phyloP scores from a whole-genome alignment of 1,140 invertebrate genomes.

The Maniola jurtina region DNA sequence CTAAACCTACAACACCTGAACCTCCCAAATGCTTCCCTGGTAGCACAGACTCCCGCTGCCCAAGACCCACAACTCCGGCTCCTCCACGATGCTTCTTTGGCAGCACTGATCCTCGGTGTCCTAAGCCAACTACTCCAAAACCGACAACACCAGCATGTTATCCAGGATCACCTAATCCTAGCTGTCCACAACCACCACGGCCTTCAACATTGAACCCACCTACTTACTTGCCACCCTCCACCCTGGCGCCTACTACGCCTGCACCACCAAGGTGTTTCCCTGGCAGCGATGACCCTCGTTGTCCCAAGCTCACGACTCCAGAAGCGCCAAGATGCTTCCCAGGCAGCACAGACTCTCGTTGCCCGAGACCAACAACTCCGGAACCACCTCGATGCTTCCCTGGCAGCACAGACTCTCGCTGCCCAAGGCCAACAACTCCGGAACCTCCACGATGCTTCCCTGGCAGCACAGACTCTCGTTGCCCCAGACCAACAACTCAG shows the following conservation, averaged over 20 bases:
- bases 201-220: conserved; percentile 5
- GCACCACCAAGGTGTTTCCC: conserved; percentile 52
- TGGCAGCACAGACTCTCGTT: neutral
- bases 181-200: conserved; percentile 34
- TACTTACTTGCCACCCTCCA: neutral
- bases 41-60: neutral
- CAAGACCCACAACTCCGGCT: neutral
- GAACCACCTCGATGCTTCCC: conserved; percentile 61
- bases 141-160: neutral
- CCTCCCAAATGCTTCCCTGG: neutral
- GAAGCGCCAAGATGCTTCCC: conserved; percentile 46
- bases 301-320: conserved; percentile 55
- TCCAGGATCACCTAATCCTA: conserved; percentile 22
- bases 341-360: conserved; percentile 54
- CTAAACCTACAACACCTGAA: neutral
- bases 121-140: neutral
- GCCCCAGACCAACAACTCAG: neutral
- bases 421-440: conserved; percentile 31
- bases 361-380: conserved; percentile 44
- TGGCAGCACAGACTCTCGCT: conserved; percentile 65
- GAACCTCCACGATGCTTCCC: neutral
- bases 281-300: conserved; percentile 56
- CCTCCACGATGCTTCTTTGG: neutral
- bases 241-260: conserved; percentile 35
- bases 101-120: neutral